Conservation (phyloP, 1,140 invertebrate species). For the Nasonia vitripennis region DNA sequence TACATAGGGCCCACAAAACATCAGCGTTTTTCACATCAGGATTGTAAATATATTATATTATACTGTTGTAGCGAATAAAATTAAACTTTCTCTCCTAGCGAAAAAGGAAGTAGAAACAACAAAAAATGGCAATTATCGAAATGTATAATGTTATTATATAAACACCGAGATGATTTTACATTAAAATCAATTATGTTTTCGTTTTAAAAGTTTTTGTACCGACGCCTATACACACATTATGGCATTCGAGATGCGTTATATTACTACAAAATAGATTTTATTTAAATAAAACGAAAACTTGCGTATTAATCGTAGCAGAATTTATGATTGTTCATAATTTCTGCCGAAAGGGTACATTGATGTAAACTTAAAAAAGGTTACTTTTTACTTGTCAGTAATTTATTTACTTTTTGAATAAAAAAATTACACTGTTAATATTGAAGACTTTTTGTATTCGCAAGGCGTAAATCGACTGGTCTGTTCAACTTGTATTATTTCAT, state of each 20-base stretch:
- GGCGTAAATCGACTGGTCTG: background rate
- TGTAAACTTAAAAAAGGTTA: constrained; percentile 21
- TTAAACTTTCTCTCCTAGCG: constrained; percentile 45
- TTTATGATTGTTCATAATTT: constrained; percentile 46
- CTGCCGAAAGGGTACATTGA: constrained; percentile 13
- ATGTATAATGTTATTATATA: constrained; percentile 45
- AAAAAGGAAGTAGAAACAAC: constrained; percentile 41
- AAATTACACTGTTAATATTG: constrained; percentile 5
- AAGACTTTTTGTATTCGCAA: background rate
- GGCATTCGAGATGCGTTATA: constrained; percentile 33
- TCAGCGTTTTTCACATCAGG: constrained; percentile 50
- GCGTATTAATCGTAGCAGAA: constrained; percentile 22
- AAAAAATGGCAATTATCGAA: constrained; percentile 43
- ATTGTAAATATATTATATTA: constrained; percentile 49
- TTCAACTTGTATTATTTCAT: constrained; percentile 2
- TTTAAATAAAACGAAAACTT: constrained; percentile 35
- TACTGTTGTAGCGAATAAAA: constrained; percentile 47
- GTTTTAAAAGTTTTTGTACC: constrained; percentile 46
- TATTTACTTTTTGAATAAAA: constrained; percentile 40
- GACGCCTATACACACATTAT: constrained; percentile 19
- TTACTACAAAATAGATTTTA: constrained; percentile 43
- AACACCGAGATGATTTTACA: constrained; percentile 50
- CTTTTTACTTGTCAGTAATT: constrained; percentile 44
- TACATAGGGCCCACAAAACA: constrained; percentile 39
- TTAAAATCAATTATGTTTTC: constrained; percentile 50